phyloP scores from a whole-genome alignment of 2,797 vertebrate genomes.

The Synaphobranchus kaupii region DNA sequence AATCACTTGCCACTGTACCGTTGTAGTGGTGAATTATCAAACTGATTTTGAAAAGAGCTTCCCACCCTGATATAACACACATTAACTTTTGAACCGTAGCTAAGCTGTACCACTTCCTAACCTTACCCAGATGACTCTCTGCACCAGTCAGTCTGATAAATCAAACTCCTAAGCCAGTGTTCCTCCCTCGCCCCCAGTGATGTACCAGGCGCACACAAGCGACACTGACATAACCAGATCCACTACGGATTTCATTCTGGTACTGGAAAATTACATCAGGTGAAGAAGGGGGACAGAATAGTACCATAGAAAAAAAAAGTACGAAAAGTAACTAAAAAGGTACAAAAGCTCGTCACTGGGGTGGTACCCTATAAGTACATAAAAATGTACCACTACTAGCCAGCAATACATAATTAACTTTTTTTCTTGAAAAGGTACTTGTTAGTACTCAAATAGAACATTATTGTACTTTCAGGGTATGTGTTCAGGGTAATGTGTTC shows the following conservation, averaged over 20 bases:
- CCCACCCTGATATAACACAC: too few relatives aligned
- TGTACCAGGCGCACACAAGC: slow-evolving; percentile 12
- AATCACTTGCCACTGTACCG: not conserved
- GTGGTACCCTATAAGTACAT: too few relatives aligned
- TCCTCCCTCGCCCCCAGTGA: not conserved
- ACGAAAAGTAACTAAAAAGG: too few relatives aligned
- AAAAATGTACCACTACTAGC: too few relatives aligned
- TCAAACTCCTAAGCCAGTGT: not conserved
- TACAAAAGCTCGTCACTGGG: too few relatives aligned
- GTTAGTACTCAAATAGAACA: too few relatives aligned
- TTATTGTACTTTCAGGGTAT: too few relatives aligned
- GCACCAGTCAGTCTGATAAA: not conserved
- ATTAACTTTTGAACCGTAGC: too few relatives aligned
- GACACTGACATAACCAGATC: not conserved
- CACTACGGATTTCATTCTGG: not conserved
- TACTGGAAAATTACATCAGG: not conserved
- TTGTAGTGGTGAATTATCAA: not conserved
- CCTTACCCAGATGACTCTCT: not conserved
- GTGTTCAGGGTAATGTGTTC: too few relatives aligned
- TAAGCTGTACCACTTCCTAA: not conserved
- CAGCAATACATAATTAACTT: too few relatives aligned
- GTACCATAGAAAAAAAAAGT: too few relatives aligned
- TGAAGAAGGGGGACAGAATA: not conserved
- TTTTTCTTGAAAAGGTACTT: too few relatives aligned
- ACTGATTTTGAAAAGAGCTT: not conserved